Conservation (phyloP, 2,113 vertebrate genomes). For the Hippocampus zosterae region DNA sequence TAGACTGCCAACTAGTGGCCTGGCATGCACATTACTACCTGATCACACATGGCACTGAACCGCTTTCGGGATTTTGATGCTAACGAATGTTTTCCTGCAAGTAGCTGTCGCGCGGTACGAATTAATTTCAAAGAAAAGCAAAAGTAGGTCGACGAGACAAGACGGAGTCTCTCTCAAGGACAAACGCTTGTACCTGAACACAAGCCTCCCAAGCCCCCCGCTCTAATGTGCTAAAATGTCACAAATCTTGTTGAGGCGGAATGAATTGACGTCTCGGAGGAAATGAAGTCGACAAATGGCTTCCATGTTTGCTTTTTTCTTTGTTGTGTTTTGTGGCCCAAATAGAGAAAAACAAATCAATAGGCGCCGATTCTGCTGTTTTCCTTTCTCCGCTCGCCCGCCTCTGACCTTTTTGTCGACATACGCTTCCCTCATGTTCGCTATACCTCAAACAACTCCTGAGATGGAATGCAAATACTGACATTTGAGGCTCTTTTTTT, state of each 20-base stretch:
- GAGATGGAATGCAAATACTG: constrained; percentile 60
- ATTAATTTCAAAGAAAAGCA: constrained; percentile 18
- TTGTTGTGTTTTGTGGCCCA: constrained; percentile 4
- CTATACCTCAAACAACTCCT: constrained; percentile 38
- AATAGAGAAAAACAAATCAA: constrained; percentile 64
- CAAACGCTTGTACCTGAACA: constrained; percentile 30
- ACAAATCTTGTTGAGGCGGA: constrained; percentile 58
- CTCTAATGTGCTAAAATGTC: constrained; percentile 48
- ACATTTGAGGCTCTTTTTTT: constrained; percentile 54
- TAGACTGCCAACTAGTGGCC: too few relatives aligned
- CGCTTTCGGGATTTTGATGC: background rate
- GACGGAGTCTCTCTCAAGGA: constrained; percentile 50
- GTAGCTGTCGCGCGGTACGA: constrained; percentile 2
- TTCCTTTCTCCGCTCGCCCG: constrained; percentile 34
- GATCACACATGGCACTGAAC: too few relatives aligned
- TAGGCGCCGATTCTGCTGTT: constrained; percentile 46
- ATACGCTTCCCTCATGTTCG: constrained; percentile 43
- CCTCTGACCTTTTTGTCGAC: constrained; percentile 61
- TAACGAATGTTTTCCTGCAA: background rate
- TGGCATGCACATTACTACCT: too few relatives aligned
- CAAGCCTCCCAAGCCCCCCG: background rate
- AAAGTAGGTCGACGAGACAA: constrained; percentile 41
- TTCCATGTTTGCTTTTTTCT: constrained; percentile 35
- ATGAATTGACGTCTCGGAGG: constrained; percentile 55
- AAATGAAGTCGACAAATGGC: constrained; percentile 59